phyloP scores from a whole-genome alignment of 2,113 vertebrate genomes.

The Protobothrops flavoviridis region DNA sequence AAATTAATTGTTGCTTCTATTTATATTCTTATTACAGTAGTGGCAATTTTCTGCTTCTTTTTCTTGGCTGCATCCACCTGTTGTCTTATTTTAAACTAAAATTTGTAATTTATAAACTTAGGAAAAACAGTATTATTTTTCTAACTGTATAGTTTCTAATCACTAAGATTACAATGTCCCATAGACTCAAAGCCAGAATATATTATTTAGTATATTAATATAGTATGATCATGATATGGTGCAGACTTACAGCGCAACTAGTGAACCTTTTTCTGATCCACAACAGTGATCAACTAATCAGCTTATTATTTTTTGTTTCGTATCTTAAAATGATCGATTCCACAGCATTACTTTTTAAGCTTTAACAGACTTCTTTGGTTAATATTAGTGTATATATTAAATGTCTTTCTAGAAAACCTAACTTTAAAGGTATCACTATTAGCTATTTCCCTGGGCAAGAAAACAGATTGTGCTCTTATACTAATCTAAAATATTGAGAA shows the following conservation, averaged over 20 bases:
- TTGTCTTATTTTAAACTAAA: neutral
- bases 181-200: neutral
- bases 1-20: neutral
- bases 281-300: neutral
- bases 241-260: neutral
- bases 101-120: neutral
- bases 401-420: neutral
- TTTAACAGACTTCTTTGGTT: neutral
- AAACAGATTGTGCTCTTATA: neutral
- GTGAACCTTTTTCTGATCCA: neutral
- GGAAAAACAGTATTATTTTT: neutral
- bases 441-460: neutral
- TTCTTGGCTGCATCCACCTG: neutral
- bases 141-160: neutral
- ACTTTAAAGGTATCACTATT: neutral
- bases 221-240: neutral
- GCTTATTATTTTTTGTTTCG: neutral
- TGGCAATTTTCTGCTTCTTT: neutral
- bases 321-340: neutral
- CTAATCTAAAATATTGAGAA: neutral
- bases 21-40: neutral
- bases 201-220: neutral
- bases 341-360: neutral
- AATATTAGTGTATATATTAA: neutral
- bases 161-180: neutral